Conservation (phyloP, 2,888 invertebrate genomes). For the Acrocyrtus sp. region DNA sequence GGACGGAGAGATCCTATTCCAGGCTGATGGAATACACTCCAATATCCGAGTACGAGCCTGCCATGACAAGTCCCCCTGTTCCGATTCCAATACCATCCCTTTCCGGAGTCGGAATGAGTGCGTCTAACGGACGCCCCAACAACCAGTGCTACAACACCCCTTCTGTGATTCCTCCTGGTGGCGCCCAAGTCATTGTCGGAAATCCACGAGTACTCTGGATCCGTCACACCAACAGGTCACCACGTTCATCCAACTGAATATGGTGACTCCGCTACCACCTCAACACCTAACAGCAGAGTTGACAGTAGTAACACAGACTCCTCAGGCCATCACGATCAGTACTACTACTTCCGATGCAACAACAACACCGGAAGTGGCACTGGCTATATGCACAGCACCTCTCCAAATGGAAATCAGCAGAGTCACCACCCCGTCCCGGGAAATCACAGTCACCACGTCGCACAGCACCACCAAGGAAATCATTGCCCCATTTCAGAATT, state of each 20-base stretch:
- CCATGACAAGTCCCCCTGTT: conserved; percentile 36
- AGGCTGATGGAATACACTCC: conserved; percentile 30
- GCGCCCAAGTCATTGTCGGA: conserved; percentile 48
- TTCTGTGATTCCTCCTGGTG: conserved; percentile 36
- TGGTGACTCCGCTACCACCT: conserved; percentile 8
- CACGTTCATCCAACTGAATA: background rate
- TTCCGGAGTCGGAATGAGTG: conserved; percentile 8
- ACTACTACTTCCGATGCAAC: conserved; percentile 32
- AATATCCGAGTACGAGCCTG: conserved; percentile 32
- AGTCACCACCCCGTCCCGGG: conserved; percentile 73
- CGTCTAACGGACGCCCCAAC: conserved; percentile 2
- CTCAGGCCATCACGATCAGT: conserved; percentile 17
- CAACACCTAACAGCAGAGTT: conserved; percentile 28
- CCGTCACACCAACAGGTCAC: conserved; percentile 21
- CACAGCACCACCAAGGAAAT: background rate
- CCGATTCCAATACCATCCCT: conserved; percentile 47
- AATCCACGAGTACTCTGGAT: conserved; percentile 42
- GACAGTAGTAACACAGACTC: conserved; percentile 10
- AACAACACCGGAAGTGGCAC: conserved; percentile 16
- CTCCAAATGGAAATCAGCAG: conserved; percentile 71
- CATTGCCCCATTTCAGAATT: conserved; percentile 21
- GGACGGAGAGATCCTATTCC: conserved; percentile 11
- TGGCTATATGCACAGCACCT: conserved; percentile 1
- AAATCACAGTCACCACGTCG: background rate
- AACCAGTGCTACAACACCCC: conserved; percentile 5